Percentiles rank a stretch among this genome's conserved stretches.
Evolutionary conservation across 1,140 invertebrate genomes (phyloP).

Genomic region (Drosophila punjabiensis): DNA sequence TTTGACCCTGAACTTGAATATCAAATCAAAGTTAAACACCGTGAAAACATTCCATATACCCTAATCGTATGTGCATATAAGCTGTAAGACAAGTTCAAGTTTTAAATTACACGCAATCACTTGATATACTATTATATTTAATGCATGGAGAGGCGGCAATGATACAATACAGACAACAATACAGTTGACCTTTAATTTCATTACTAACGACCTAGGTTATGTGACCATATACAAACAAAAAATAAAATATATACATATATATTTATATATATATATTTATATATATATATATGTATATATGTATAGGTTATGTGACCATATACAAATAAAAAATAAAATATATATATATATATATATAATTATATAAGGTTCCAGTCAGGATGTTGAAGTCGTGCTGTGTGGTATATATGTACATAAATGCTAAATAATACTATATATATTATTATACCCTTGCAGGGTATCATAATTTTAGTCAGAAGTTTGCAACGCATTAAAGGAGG

Average conservation of each 20-base stretch:
- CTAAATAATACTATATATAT: too few relatives aligned
- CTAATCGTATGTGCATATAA: conserved; percentile 17
- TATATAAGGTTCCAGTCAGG: neutral
- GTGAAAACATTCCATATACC: conserved; percentile 18
- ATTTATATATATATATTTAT: neutral
- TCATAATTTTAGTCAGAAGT: too few relatives aligned
- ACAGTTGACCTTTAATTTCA: conserved; percentile 3
- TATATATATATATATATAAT: too few relatives aligned
- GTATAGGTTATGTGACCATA: conserved; percentile 9
- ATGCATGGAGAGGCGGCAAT: conserved; percentile 2
- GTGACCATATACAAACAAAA: neutral
- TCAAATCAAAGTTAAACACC: conserved; percentile 11
- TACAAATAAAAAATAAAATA: neutral
- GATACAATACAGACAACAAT: too few relatives aligned
- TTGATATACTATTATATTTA: neutral
- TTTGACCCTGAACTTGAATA: conserved; percentile 63
- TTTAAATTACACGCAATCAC: conserved; percentile 16
- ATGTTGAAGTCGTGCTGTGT: neutral
- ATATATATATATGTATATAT: too few relatives aligned
- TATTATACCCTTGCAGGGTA: too few relatives aligned
- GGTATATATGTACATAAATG: too few relatives aligned
- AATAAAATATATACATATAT: neutral
- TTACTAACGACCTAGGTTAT: conserved; percentile 7
- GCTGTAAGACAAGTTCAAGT: conserved; percentile 19
- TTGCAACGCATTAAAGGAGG: too few relatives aligned